These are phyloP conservation scores for Phalacrocorax brasilianus DNA, from an alignment of 2,113 vertebrate species.

Conservation along the genomic window DNA sequence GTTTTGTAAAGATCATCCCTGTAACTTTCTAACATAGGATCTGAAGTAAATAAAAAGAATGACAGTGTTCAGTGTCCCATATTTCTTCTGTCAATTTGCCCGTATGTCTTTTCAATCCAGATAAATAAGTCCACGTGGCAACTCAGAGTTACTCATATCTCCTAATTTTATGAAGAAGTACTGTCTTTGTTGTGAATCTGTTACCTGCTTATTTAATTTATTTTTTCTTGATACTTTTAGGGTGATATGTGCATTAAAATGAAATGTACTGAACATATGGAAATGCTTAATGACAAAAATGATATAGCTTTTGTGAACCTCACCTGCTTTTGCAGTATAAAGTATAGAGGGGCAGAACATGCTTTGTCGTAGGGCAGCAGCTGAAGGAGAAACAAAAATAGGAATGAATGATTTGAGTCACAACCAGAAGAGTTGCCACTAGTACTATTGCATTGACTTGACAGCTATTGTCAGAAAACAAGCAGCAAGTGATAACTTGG, in stretches of 20 bases:
- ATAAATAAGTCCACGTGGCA: background rate
- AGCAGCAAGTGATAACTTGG: background rate
- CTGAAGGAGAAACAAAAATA: background rate
- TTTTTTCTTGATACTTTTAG: background rate
- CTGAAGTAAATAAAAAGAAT: background rate
- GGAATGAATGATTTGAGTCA: background rate
- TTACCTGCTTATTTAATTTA: background rate
- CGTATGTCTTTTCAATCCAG: background rate
- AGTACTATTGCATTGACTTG: background rate
- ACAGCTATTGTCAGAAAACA: background rate
- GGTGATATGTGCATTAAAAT: background rate
- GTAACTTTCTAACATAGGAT: background rate
- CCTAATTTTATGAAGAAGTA: background rate
- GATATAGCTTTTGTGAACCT: background rate
- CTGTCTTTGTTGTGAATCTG: background rate
- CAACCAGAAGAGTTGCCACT: background rate
- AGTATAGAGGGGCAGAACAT: background rate
- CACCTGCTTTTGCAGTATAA: background rate
- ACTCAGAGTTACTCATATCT: background rate
- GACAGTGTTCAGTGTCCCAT: background rate
- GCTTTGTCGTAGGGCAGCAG: background rate
- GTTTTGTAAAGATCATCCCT: background rate
- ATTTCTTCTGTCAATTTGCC: background rate
- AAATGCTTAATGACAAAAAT: background rate
- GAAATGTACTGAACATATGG: background rate